Base-by-base conservation (phyloP, 2,797 vertebrate genomes). In the Microcaecilia unicolor region DNA sequence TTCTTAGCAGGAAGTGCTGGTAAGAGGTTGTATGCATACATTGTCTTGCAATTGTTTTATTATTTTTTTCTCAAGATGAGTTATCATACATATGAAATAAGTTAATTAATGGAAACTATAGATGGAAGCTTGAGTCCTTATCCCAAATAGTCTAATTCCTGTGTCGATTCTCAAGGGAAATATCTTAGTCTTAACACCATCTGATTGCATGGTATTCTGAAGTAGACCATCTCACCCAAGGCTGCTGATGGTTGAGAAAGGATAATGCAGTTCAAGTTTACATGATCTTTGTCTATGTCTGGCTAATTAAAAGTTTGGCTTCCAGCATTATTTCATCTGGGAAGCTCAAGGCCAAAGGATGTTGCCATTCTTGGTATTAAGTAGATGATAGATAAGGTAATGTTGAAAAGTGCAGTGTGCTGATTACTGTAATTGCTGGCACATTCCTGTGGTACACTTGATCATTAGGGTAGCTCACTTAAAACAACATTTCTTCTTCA, bases 401-500 rank as follows among this genome's bases (percentile, higher is more conserved):
- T 50, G 25, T 19, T 41, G 22, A 41, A 55, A 58, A 38, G 3
- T 0, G 0, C 39, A 36, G 34, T 57, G 16, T 17, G 47, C 21
- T 51, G 42, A 61, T 33, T 41, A 21, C 21, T 45, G 10, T 59
- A 63, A 69, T 41, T 67, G 44, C 28, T 51, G 36, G 51, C 34
- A 31, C 38, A 57, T 64, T 64, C 51, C 48, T 72, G 53, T 51
- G 38, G 38, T 49, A 53, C 28, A 43, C 10, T 51, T 60, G 51
- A 44, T 62, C 39, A 63, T 59, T 50, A 61, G 40, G 70, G 49
- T 28, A 49, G 41, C 27, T 63, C 58, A 14, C 43, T 54, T 53
- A 34, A 51, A 64, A 59, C 31, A 64, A 56, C 60, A 34, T 65
- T 68, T 67, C 40, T 55, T 67, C 70, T 50, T 40, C 42, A 42